Evolutionary conservation across 2,113 vertebrate genomes (phyloP).

Genomic region (Redunca redunca): DNA sequence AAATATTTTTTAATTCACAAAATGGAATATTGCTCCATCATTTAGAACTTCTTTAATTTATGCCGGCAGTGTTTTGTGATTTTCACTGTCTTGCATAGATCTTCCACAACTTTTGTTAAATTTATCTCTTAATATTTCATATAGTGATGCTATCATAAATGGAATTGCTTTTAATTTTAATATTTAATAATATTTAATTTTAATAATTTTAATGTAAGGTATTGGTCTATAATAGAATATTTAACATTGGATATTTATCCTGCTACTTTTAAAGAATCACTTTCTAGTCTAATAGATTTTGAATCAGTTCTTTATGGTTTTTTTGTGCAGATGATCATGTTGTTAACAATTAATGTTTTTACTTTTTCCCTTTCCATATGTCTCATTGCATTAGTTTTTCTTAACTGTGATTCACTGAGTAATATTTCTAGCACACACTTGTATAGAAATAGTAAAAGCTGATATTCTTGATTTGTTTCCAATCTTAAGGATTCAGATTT

Average conservation of each 20-base stretch:
- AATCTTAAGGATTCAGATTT: not conserved
- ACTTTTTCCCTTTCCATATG: not conserved
- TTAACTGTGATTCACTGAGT: not conserved
- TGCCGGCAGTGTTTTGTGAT: not conserved
- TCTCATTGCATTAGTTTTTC: not conserved
- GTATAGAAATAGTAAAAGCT: not conserved
- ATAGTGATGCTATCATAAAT: not conserved
- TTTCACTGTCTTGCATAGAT: not conserved
- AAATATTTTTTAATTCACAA: not conserved
- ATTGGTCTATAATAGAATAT: not conserved
- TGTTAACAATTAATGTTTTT: not conserved
- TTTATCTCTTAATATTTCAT: not conserved
- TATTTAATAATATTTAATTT: not conserved
- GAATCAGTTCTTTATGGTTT: not conserved
- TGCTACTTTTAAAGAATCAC: not conserved
- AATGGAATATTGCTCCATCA: not conserved
- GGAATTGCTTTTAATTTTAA: not conserved
- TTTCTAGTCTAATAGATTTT: not conserved
- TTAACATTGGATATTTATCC: not conserved
- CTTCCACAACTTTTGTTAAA: not conserved
- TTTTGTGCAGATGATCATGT: not conserved
- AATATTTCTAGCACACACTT: not conserved
- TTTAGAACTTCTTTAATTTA: not conserved
- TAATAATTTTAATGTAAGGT: not conserved
- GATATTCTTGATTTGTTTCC: not conserved